These are phyloP conservation scores for Drosophila ambigua DNA, from an alignment of 1,140 invertebrate genomes.

Conservation along the genomic window DNA sequence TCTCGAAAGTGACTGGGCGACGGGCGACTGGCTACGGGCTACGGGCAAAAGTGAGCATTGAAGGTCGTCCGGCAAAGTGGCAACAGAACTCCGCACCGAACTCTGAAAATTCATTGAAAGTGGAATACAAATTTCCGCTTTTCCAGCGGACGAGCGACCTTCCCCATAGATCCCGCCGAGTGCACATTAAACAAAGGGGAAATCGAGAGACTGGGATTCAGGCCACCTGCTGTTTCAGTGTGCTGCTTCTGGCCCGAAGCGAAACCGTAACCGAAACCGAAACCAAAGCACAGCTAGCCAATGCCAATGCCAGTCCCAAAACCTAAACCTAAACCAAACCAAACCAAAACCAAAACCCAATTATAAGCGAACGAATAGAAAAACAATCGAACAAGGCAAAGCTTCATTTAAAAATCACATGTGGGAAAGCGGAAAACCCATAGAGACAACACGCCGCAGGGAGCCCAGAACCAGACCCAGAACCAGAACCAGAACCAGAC, in stretches of 20 bases:
- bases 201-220: slow-evolving; percentile 12
- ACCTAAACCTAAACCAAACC: neutral
- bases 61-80: no score
- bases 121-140: no score
- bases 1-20: no score
- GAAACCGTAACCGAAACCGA: neutral
- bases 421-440: slow-evolving; percentile 32
- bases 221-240: slow-evolving; percentile 17
- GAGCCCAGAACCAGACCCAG: neutral
- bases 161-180: no score
- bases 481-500: neutral
- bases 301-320: no score
- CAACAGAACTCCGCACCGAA: no score
- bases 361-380: slow-evolving; percentile 13
- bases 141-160: no score
- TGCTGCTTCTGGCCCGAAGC: neutral
- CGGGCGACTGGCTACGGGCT: no score
- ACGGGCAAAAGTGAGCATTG: no score
- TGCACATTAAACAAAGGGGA: neutral
- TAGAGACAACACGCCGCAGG: slow-evolving; percentile 28
- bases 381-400: slow-evolving; percentile 10
- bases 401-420: slow-evolving; percentile 68
- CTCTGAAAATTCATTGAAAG: no score
- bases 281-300: neutral
- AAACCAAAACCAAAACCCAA: slow-evolving; percentile 13